Percentiles rank a stretch among this genome's conserved stretches.
These are phyloP conservation scores for Corythaeola cristata DNA, from an alignment of 2,113 vertebrate genomes.

Conservation along the genomic window DNA sequence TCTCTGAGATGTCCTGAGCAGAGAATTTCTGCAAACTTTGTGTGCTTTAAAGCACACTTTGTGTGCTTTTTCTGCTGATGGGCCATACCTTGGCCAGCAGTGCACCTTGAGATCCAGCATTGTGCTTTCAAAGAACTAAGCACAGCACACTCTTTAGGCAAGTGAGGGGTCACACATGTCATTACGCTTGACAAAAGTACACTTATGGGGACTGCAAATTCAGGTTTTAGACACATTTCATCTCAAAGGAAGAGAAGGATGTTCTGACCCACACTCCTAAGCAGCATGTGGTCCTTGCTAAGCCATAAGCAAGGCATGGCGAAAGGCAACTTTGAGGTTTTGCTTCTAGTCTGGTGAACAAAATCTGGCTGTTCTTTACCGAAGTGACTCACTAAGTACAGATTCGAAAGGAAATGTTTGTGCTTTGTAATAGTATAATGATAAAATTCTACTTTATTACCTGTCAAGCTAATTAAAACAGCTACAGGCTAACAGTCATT, in stretches of 20 bases:
- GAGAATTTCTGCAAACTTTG: neutral
- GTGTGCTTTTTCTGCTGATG: fast-evolving
- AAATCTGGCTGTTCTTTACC: neutral
- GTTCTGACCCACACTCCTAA: fast-evolving
- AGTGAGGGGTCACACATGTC: fast-evolving
- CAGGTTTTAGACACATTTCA: fast-evolving
- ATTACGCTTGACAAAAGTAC: neutral
- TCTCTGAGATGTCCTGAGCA: neutral
- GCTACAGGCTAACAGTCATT: neutral
- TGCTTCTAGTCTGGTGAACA: neutral
- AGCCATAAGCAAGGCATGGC: neutral
- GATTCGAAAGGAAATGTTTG: constrained; percentile 40
- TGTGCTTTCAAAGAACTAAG: neutral
- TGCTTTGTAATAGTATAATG: constrained; percentile 37
- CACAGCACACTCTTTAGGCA: fast-evolving
- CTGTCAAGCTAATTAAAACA: constrained; percentile 46
- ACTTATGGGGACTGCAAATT: too few relatives aligned
- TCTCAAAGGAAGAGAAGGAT: neutral
- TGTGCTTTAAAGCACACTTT: too few relatives aligned
- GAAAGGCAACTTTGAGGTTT: neutral
- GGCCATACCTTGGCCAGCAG: neutral
- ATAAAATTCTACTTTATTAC: constrained; percentile 13
- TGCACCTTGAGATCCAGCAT: fast-evolving
- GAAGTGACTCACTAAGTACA: neutral
- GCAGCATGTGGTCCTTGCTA: neutral